Conservation (phyloP, 2,113 vertebrate species). For the Aegotheles bennettii region DNA sequence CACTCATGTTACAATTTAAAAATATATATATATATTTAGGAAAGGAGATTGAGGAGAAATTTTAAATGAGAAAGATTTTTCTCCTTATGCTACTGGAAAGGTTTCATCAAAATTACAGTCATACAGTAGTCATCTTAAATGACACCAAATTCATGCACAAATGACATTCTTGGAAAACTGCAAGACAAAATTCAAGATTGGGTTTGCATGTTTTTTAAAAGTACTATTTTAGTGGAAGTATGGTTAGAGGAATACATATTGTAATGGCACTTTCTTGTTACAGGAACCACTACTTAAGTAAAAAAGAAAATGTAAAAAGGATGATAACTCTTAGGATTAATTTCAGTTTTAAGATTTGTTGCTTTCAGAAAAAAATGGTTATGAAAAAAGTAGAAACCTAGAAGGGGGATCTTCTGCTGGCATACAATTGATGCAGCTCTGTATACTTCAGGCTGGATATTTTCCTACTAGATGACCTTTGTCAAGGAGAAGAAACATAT, state of each 20-base stretch:
- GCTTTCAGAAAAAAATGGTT: not conserved
- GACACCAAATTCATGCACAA: not conserved
- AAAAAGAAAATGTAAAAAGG: not conserved
- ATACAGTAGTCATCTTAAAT: not conserved
- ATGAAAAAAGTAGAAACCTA: not conserved
- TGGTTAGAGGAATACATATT: not conserved
- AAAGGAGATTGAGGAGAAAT: not conserved
- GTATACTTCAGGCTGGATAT: not conserved
- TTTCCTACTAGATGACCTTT: not conserved
- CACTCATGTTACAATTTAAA: not conserved
- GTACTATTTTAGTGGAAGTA: not conserved
- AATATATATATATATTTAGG: not conserved
- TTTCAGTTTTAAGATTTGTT: not conserved
- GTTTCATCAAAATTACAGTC: not conserved
- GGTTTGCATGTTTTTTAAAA: not conserved
- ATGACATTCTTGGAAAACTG: not conserved
- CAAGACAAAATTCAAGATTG: not conserved
- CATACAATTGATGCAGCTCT: not conserved
- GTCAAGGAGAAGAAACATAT: not conserved
- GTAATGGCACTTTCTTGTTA: not conserved
- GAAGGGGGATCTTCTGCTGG: not conserved
- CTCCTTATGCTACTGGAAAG: not conserved
- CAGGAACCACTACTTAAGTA: not conserved
- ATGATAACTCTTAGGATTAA: not conserved
- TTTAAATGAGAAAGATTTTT: not conserved